Evolutionary conservation across 2,888 invertebrate genomes (phyloP), one percentile per base, ranked within the genome.

Genomic region (Athalia rosae): DNA sequence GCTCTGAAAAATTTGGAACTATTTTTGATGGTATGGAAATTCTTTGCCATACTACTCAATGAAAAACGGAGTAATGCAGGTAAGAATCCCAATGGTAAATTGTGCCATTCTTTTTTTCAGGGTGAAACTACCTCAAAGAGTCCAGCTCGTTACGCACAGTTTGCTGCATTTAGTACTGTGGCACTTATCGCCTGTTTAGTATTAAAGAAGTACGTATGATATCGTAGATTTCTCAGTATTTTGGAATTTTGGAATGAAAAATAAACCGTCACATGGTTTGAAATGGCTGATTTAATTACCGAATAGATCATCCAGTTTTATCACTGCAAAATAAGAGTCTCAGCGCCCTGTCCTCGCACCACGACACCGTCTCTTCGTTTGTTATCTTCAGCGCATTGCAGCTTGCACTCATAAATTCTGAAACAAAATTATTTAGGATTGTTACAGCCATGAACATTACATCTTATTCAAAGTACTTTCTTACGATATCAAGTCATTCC

Each of bases 281-380:
- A 47, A 53, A 56, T 28, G 28, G 28, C 58, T 43, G 58, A n/a
- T 50, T 69, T 3, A 8, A 53, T 11, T 7, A 15, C 13, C 48
- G 7, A n/a, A 9, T 43, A 4, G 56, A 13, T 0, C 45, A 43
- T 6, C 45, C 8, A 5, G 8, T 61, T 28, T 7, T 28, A 74
- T 85, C 80, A 87, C 74, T 89, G 85, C n/a, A 93, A 89, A 63
- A 93, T 92, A 4, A 93, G 89, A 85, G 93, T 93, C 86, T 94
- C 93, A 2, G 93, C 92, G 77, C 93, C 93, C 82, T 92, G 92
- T 48, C 92, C 93, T 74, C 93, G 92, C 78, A 92, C 93, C 84
- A 94, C 91, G 73, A 92, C 92, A 1, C 92, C 93, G 80, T 92
- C 92, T 1, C 91, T 89, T 76, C 91, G 89, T 62, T 91, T 91